phyloP scores from a whole-genome alignment of 2,113 vertebrate genomes.

The Scytalopus superciliaris region DNA sequence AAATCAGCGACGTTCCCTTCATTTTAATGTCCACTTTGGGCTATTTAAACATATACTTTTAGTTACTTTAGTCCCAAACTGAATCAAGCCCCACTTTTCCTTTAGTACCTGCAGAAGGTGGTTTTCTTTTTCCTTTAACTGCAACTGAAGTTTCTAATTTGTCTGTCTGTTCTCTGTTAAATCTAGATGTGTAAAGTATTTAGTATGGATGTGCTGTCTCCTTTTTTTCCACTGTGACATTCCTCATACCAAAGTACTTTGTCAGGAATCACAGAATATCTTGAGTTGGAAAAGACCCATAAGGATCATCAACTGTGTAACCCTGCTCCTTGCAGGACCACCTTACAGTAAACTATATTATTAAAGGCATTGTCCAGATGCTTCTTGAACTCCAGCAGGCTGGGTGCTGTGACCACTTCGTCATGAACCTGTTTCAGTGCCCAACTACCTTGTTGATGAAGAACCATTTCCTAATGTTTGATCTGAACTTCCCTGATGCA shows the following conservation, averaged over 20 bases:
- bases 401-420: background rate
- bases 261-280: background rate
- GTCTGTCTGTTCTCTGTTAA: background rate
- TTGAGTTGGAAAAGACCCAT: background rate
- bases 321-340: background rate
- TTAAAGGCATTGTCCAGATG: background rate
- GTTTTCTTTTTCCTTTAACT: background rate
- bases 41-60: background rate
- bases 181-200: background rate
- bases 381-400: background rate
- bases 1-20: background rate
- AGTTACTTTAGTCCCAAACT: background rate
- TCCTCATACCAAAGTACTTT: background rate
- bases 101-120: background rate
- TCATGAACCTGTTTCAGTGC: background rate
- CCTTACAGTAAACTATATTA: background rate
- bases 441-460: background rate
- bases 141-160: background rate
- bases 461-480: background rate
- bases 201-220: background rate
- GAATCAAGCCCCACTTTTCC: background rate
- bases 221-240: background rate
- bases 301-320: background rate
- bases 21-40: background rate
- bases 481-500: background rate